Base-by-base conservation (phyloP, 1,140 invertebrate genomes). In the Triops longicaudatus region DNA sequence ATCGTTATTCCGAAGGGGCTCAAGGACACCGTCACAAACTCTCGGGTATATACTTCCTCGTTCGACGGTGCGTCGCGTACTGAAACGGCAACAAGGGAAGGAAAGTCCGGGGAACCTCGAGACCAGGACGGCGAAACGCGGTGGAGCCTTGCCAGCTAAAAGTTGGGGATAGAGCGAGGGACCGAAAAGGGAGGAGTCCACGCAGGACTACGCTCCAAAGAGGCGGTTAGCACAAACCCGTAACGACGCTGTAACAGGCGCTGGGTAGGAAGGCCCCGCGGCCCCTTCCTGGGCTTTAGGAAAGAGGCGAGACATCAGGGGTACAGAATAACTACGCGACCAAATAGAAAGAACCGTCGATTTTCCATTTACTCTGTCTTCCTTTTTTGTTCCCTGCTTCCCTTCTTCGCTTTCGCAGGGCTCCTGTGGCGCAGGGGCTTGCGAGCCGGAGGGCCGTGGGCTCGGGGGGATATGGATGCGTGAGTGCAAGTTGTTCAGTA, bases 401-500 rank as follows among this genome's bases (percentile, higher is more conserved):
- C n/a, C 50, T 63, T 63, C 50, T 17, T 63, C 50, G 6, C 50
- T 63, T 63, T 22, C 7, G 22, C 14, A 10, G 50, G 50, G 50
- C 17, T 63, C 50, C 50, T 63, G 50, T 63, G 50, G 50, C 50
- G 50, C 50, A 63, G 50, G 50, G 50, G 17, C 50, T 22, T 63
- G 50, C 22, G 50, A 63, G 50, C 50, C 50, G 17, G 22, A 63
- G 50, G 50, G 50, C 50, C 50, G 50, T 63, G 50, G 50, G 50
- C 50, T 63, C 14, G 10, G 22, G 50, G 50, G 50, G 50, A 63
- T 63, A 22, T 14, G 50, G 50, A 63, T 63, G 50, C 50, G 50
- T 63, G 50, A 63, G 50, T 63, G 50, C 22, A 63, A 63, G 50
- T 63, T 63, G 50, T 63, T n/a, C 50, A 63, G 50, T 63, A 63